Evolutionary conservation across 2,888 invertebrate genomes (phyloP), one percentile per base, ranked within the genome.

Genomic region (Drosophila dives): DNA sequence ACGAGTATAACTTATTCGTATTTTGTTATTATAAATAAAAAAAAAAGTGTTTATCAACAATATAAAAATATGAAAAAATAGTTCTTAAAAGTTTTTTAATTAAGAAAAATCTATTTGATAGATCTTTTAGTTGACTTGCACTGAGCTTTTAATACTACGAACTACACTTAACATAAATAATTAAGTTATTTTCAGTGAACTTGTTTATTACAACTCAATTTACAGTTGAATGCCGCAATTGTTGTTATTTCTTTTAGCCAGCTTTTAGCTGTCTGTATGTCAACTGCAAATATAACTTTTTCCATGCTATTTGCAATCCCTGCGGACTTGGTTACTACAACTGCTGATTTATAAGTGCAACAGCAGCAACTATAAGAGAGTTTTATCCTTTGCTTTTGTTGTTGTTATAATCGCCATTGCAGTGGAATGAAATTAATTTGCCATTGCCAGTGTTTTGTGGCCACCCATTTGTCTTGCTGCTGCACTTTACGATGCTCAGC

Each of bases 361-460:
- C 70, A 71, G 55, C 59, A 60, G 54, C 58, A 63, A 56, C 63
- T 69, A 59, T 61, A 67, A 59, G 15, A 33, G 23, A 26, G 49
- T 53, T 72, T 38, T 55, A n/a, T 36, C 32, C 33, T 15, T 33
- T 68, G 40, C 17, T 49, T 32, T n/a, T 76, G 64, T 51, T 49
- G 53, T 48, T 64, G 26, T 49, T 72, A 61, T 40, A 56, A 56
- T 65, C 55, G 64, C 40, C 40, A 29, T 53, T 64, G 62, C 53
- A 72, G 50, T 54, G 29, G 70, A 87, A 81, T 75, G 79, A 89
- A 89, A 87, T 82, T 89, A 89, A 84, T 87, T 85, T 84, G 65
- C 64, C 69, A 81, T 89, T 84, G 72, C 76, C 65, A 56, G 78
- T 81, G 79, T 59, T 76, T 74, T 75, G 87, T 71, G 74, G 75